These are phyloP conservation scores for Cephus rjabovi DNA, from an alignment of 2,888 invertebrate genomes.

Conservation along the genomic window DNA sequence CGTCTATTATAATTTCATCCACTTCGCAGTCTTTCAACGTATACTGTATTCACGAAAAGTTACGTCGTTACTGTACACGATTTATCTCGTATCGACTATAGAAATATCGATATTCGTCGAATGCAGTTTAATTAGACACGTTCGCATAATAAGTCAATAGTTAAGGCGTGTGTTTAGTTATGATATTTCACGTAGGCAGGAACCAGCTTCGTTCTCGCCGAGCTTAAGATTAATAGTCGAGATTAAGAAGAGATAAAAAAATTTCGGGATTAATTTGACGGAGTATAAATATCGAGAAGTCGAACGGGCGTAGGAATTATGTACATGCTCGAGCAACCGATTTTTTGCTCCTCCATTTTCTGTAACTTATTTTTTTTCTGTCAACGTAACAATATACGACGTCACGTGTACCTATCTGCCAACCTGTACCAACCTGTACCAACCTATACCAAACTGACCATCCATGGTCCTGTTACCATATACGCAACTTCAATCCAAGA, in stretches of 20 bases:
- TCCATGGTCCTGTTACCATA: neutral
- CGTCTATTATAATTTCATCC: neutral
- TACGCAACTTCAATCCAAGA: neutral
- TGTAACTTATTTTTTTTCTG: neutral
- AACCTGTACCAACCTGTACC: neutral
- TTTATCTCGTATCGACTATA: neutral
- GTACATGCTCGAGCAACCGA: neutral
- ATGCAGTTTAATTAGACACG: neutral
- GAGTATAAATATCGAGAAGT: neutral
- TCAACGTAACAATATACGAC: neutral
- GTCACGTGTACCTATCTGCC: neutral
- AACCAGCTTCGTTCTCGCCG: neutral
- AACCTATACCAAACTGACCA: neutral
- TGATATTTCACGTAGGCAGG: neutral
- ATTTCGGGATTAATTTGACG: neutral
- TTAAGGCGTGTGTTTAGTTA: neutral
- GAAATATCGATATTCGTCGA: neutral
- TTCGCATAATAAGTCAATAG: neutral
- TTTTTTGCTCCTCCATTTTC: neutral
- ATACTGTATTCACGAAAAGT: neutral
- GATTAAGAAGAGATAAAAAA: neutral
- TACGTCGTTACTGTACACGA: neutral
- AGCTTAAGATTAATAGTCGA: neutral
- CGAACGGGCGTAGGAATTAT: neutral
- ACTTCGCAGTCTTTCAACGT: neutral